Conservation (phyloP, 1,140 invertebrate genomes). For the Rhizoglyphus robini region DNA sequence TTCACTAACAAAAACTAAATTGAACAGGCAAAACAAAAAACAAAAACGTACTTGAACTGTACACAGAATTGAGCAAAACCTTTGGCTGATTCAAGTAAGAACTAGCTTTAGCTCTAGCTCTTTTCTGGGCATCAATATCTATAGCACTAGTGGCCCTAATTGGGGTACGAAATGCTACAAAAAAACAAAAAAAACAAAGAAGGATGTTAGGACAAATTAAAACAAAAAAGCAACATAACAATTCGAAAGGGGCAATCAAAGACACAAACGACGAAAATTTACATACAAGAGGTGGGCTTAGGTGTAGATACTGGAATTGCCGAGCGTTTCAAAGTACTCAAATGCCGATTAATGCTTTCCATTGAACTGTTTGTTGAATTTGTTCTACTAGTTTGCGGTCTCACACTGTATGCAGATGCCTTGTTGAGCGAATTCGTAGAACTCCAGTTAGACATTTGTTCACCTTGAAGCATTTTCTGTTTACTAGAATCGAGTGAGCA, state of each 20-base stretch:
- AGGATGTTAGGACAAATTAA: constrained; percentile 6
- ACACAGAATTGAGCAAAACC: constrained; percentile 40
- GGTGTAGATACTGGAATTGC: constrained; percentile 11
- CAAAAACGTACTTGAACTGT: constrained; percentile 3
- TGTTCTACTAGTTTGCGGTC: constrained; percentile 4
- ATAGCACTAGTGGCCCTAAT: constrained; percentile 76
- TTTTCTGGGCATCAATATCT: constrained; percentile 70
- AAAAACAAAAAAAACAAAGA: constrained; percentile 4
- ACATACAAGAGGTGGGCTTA: not conserved
- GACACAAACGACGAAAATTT: too few species aligned
- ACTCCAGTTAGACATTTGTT: constrained; percentile 30
- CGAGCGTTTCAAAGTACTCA: constrained; percentile 1
- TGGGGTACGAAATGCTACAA: constrained; percentile 31
- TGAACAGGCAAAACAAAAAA: constrained; percentile 3
- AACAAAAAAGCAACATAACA: not conserved
- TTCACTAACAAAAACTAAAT: not conserved
- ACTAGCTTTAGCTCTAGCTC: constrained; percentile 61
- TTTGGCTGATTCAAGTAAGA: constrained; percentile 26
- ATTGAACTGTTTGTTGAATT: constrained; percentile 14
- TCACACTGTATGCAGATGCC: not conserved
- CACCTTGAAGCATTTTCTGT: constrained; percentile 61
- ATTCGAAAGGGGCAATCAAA: not conserved
- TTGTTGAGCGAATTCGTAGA: constrained; percentile 16
- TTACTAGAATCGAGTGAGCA: constrained; percentile 65
- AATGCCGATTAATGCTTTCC: constrained; percentile 18